phyloP scores from a whole-genome alignment of 2,797 vertebrate genomes.

The Cetoscarus ocellatus region DNA sequence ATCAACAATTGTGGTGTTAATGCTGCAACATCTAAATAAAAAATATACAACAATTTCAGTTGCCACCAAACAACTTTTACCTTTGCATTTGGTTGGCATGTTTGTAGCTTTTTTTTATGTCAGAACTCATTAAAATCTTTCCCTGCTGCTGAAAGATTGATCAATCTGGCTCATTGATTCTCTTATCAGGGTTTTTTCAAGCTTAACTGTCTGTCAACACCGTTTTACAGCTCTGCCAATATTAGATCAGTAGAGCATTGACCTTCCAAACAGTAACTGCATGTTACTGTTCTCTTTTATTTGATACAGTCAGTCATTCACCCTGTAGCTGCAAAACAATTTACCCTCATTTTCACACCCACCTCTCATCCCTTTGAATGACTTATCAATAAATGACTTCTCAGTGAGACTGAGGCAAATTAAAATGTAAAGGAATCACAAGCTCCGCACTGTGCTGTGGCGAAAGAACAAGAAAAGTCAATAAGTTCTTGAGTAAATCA shows the following conservation, averaged over 20 bases:
- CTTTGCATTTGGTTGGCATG: constrained; percentile 23
- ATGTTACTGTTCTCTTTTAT: constrained; percentile 31
- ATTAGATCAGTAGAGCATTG: constrained; percentile 20
- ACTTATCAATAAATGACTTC: background rate
- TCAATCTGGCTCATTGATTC: constrained; percentile 46
- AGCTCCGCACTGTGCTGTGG: background rate
- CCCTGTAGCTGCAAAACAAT: background rate
- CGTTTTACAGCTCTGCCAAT: constrained; percentile 16
- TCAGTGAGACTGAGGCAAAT: background rate
- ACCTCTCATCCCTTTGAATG: background rate
- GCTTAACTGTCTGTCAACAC: constrained; percentile 31
- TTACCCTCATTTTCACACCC: background rate
- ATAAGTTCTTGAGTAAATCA: background rate
- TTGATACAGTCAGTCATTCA: constrained; percentile 39
- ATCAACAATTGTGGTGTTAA: constrained; percentile 13
- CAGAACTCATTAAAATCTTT: constrained; percentile 16
- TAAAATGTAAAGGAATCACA: background rate
- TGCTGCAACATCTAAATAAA: constrained; percentile 23
- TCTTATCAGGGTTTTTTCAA: constrained; percentile 17
- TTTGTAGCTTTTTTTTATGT: constrained; percentile 17
- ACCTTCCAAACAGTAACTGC: constrained; percentile 27
- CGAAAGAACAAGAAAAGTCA: background rate
- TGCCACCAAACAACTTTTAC: constrained; percentile 14
- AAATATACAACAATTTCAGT: constrained; percentile 25
- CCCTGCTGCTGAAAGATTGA: constrained; percentile 24